Conservation (phyloP, 1,140 invertebrate genomes). For the Drosophila lacteicornis region DNA sequence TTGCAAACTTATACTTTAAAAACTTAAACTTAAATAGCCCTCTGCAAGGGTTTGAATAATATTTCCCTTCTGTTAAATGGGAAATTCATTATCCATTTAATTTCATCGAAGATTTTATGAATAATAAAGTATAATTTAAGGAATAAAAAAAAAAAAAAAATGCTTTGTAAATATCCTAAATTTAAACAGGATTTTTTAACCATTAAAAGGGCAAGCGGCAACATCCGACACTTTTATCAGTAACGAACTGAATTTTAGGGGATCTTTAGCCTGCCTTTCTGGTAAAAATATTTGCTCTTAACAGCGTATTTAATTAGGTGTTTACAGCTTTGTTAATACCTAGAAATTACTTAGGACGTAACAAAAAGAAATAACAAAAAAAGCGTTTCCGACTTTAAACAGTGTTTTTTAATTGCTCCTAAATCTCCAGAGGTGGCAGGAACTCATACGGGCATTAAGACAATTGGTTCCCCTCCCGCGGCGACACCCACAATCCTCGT, state of each 20-base stretch:
- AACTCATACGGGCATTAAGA: conserved; percentile 11
- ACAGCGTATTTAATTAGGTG: not conserved
- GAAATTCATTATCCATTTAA: too few species aligned
- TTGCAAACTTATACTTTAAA: too few species aligned
- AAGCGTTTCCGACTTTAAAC: not conserved
- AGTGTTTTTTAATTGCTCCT: conserved; percentile 11
- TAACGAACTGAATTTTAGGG: too few species aligned
- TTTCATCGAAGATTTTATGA: too few species aligned
- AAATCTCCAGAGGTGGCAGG: conserved; percentile 1
- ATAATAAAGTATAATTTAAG: too few species aligned
- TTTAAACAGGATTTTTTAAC: not conserved
- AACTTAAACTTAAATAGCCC: too few species aligned
- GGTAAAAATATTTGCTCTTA: accelerated
- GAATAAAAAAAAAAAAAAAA: too few species aligned
- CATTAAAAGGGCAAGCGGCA: too few species aligned
- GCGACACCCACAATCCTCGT: conserved; percentile 35
- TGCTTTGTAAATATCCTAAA: not conserved
- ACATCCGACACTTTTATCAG: not conserved
- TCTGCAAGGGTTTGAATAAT: too few species aligned
- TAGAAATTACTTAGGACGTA: not conserved
- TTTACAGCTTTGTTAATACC: not conserved
- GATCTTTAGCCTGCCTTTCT: not conserved
- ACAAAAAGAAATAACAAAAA: not conserved
- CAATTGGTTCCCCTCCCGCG: conserved; percentile 16
- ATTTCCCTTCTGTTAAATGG: too few species aligned